These are phyloP conservation scores for Drepana falcataria DNA, from an alignment of 2,888 invertebrate genomes.

Conservation along the genomic window DNA sequence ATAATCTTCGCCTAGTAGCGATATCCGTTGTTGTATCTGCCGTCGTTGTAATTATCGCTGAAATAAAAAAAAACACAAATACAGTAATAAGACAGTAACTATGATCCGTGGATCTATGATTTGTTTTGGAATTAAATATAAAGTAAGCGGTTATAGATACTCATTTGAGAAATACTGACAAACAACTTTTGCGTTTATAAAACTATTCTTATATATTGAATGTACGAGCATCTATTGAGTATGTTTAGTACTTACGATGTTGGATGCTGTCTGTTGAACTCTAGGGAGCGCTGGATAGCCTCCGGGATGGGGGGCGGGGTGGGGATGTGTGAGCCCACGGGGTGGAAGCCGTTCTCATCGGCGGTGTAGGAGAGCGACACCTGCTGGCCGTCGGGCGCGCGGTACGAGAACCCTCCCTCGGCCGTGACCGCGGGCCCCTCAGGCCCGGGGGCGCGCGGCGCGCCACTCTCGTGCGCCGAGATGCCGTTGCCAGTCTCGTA, in stretches of 20 bases:
- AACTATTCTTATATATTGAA: too few species aligned
- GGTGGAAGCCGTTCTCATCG: slow-evolving; percentile 84
- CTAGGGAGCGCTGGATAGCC: slow-evolving; percentile 68
- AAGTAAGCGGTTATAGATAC: too few species aligned
- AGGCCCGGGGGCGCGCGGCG: slow-evolving; percentile 69
- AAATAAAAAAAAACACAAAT: slow-evolving; percentile 11
- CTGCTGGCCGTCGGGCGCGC: slow-evolving; percentile 80
- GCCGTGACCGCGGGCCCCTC: slow-evolving; percentile 72
- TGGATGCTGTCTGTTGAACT: slow-evolving; percentile 53
- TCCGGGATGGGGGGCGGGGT: slow-evolving; percentile 78
- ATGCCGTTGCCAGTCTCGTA: slow-evolving; percentile 83
- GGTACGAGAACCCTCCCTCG: slow-evolving; percentile 81
- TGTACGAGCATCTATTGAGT: too few species aligned
- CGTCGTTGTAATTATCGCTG: slow-evolving; percentile 43
- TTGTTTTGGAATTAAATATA: too few species aligned
- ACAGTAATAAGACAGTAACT: neutral
- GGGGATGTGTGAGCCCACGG: slow-evolving; percentile 76
- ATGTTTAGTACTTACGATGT: slow-evolving; percentile 41
- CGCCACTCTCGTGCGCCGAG: slow-evolving; percentile 74
- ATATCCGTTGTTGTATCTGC: slow-evolving; percentile 38
- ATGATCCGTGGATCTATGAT: too few species aligned
- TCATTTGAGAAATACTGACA: too few species aligned
- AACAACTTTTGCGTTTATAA: too few species aligned
- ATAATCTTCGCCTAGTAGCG: slow-evolving; percentile 25
- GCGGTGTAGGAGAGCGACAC: slow-evolving; percentile 81